Percentiles rank a stretch among this genome's conserved stretches.
Evolutionary conservation across 2,888 invertebrate species (phyloP).

Genomic region (Hipparchia semele): DNA sequence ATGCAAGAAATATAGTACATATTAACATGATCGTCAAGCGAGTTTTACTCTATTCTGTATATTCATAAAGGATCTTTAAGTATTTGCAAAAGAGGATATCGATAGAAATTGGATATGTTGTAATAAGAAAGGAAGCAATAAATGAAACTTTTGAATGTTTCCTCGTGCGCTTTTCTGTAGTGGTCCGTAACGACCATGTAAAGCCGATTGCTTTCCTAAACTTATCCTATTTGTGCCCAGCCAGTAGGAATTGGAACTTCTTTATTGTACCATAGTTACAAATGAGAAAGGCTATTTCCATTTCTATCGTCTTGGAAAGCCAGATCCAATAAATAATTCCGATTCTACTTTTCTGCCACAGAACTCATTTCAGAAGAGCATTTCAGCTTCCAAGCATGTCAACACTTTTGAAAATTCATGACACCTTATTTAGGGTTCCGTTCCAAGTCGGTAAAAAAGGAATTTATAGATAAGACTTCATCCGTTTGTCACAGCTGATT

Average conservation of each 20-base stretch:
- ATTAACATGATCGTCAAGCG: no score
- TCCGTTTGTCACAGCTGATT: no score
- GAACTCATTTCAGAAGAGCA: not conserved
- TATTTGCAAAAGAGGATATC: not conserved
- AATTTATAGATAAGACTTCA: no score
- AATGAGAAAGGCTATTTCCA: constrained; percentile 73
- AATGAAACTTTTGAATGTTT: constrained; percentile 73
- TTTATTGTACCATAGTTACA: constrained; percentile 76
- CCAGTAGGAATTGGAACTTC: constrained; percentile 74
- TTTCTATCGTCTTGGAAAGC: constrained; percentile 70
- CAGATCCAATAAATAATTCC: constrained; percentile 64
- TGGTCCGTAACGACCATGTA: constrained; percentile 79
- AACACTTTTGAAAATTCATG: no score
- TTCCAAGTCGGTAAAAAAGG: no score
- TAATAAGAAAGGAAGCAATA: constrained; percentile 63
- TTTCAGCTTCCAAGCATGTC: no score
- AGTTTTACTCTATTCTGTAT: not conserved
- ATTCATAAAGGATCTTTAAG: not conserved
- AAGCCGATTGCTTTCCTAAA: constrained; percentile 81
- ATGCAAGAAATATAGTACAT: no score
- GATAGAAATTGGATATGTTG: constrained; percentile 28
- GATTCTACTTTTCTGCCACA: constrained; percentile 40
- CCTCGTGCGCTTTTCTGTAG: constrained; percentile 70
- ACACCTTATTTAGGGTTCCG: no score
- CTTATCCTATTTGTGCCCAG: constrained; percentile 78